phyloP scores from a whole-genome alignment of 2,797 vertebrate genomes.

The Garrulus glandarius region DNA sequence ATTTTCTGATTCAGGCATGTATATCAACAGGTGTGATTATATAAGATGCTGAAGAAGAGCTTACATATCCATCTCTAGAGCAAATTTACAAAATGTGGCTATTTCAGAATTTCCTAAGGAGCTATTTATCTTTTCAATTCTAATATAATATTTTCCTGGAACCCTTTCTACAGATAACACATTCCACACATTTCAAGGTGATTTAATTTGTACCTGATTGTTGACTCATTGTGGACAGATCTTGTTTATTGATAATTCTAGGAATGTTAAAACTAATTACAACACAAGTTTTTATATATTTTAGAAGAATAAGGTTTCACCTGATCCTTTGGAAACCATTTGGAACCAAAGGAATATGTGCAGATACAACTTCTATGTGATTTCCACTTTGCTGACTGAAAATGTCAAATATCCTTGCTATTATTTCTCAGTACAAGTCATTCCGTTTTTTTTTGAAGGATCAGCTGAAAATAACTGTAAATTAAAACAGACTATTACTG shows the following conservation, averaged over 20 bases:
- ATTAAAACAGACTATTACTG: neutral
- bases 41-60: neutral
- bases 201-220: neutral
- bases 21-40: neutral
- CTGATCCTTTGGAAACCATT: accelerated
- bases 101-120: neutral
- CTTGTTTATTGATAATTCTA: neutral
- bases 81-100: neutral
- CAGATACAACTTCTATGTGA: neutral
- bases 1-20: neutral
- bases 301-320: neutral
- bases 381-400: neutral
- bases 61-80: neutral
- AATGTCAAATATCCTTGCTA: neutral
- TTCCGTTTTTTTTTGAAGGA: neutral
- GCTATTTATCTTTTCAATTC: neutral
- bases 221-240: neutral
- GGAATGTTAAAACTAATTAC: neutral
- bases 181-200: neutral
- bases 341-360: neutral
- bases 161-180: neutral
- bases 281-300: neutral
- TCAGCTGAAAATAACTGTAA: neutral
- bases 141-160: neutral
- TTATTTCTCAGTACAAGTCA: neutral